Evolutionary conservation across 2,888 invertebrate species (phyloP).

Genomic region (Iphiclides podalirius): DNA sequence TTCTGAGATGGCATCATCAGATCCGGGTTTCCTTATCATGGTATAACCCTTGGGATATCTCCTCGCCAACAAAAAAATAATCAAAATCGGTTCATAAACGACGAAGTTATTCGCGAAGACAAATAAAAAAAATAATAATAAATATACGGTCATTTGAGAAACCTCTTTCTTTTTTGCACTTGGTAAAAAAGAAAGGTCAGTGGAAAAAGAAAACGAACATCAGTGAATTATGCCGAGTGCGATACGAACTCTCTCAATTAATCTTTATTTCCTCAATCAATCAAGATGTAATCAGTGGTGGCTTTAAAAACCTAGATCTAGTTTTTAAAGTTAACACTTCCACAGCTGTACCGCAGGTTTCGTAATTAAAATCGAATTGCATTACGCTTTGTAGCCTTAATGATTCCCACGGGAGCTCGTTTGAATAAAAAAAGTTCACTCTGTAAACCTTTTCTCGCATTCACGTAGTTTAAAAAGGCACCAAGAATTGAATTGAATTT

Average conservation of each 20-base stretch:
- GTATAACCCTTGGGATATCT: no score
- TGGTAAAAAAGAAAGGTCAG: neutral
- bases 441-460: slow-evolving; percentile 11
- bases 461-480: slow-evolving; percentile 1
- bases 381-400: slow-evolving; percentile 22
- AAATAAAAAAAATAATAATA: no score
- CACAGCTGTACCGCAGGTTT: slow-evolving; percentile 11
- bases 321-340: slow-evolving; percentile 21
- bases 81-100: no score
- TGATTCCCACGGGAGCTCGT: slow-evolving; percentile 19
- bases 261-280: slow-evolving; percentile 16
- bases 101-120: no score
- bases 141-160: no score
- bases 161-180: no score
- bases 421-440: slow-evolving; percentile 21
- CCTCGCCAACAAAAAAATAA: no score
- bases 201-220: no score
- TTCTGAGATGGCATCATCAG: no score
- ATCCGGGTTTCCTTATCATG: no score
- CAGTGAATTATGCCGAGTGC: neutral
- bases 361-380: slow-evolving; percentile 23
- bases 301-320: slow-evolving; percentile 17
- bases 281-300: slow-evolving; percentile 16
- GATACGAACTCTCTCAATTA: slow-evolving; percentile 10
- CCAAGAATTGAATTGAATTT: slow-evolving; percentile 7